Evolutionary conservation across 2,797 vertebrate genomes (phyloP).

Genomic region (Melanotaenia pygmaea): DNA sequence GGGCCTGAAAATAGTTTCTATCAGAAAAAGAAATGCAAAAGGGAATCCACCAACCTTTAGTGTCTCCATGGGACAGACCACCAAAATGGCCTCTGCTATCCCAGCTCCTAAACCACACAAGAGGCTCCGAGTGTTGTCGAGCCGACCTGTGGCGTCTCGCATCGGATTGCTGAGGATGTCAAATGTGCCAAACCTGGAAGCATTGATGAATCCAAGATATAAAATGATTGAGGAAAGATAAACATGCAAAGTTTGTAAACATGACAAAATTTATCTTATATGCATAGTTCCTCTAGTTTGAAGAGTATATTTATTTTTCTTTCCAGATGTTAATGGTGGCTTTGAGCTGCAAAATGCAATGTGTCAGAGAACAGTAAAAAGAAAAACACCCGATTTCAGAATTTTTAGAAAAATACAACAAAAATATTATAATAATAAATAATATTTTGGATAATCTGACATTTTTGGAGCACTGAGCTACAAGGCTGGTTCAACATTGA

Average conservation of each 20-base stretch:
- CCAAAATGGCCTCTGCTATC: slow-evolving; percentile 80
- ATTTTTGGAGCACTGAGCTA: too few species aligned
- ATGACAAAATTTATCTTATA: not conserved
- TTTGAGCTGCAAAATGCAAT: too few species aligned
- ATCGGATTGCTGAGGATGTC: slow-evolving; percentile 85
- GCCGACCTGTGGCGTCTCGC: slow-evolving; percentile 80
- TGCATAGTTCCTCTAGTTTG: not conserved
- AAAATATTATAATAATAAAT: too few species aligned
- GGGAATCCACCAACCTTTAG: slow-evolving; percentile 75
- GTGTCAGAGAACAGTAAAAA: not conserved
- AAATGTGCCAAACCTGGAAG: slow-evolving; percentile 84
- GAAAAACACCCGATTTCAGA: not conserved
- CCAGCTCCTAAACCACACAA: slow-evolving; percentile 84
- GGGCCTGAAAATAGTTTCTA: not conserved
- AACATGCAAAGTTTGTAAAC: not conserved
- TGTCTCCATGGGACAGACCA: slow-evolving; percentile 87
- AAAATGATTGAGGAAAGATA: not conserved
- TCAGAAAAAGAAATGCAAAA: not conserved
- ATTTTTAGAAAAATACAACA: not conserved
- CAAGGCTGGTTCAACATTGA: too few species aligned
- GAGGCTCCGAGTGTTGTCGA: slow-evolving; percentile 84
- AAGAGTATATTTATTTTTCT: too few species aligned
- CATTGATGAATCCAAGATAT: not conserved
- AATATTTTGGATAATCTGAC: too few species aligned
- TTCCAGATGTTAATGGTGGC: too few species aligned